Evolutionary conservation across 2,797 vertebrate genomes (phyloP), one percentile per base, ranked within the genome.

Genomic region (Acrossocheilus fasciatus): DNA sequence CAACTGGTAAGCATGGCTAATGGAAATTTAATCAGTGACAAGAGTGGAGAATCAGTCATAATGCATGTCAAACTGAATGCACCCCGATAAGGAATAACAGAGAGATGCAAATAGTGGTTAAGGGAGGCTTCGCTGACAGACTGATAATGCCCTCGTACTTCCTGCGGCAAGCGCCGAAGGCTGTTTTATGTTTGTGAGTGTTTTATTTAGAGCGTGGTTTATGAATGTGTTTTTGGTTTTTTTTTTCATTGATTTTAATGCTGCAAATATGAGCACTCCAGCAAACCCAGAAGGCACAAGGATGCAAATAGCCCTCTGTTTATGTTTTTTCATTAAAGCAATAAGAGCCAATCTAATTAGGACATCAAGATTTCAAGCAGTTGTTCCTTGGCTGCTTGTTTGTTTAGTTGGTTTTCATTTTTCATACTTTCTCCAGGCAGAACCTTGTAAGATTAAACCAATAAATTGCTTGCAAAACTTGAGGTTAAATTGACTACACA

Each of bases 1-100:
- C 88, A 92, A 90, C 89, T 90, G 88, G 92, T 91, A 93, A 92
- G 94, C 93, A 92, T 92, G 91, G 92, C 93, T 95, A 96, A 96
- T 95, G 93, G 94, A 94, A 96, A 95, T 95, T 92, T 95, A 96
- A 96, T 95, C 94, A 95, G 94, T 90, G 92, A 90, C 89, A 91
- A 92, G 93, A 94, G 93, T 93, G 92, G 93, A 93, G 94, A 95
- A 89, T 93, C 92, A 88, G 87, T 91, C 94, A 92, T 92, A 95
- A 95, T 91, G 93, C 91, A 94, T 94, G 84, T 87, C 88, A 88
- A 81, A 76, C 64, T 45, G 68, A 88, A 87, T 34, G 64, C 70
- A 4, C 50, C 72, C 93, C 90, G 79, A 94, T 94, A 92, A 94
- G 91, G 91, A 94, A 93, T 91, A 93, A 94, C 92, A 92, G 92